Conservation (phyloP, 1,140 invertebrate species). For the Plectus sambesii region DNA sequence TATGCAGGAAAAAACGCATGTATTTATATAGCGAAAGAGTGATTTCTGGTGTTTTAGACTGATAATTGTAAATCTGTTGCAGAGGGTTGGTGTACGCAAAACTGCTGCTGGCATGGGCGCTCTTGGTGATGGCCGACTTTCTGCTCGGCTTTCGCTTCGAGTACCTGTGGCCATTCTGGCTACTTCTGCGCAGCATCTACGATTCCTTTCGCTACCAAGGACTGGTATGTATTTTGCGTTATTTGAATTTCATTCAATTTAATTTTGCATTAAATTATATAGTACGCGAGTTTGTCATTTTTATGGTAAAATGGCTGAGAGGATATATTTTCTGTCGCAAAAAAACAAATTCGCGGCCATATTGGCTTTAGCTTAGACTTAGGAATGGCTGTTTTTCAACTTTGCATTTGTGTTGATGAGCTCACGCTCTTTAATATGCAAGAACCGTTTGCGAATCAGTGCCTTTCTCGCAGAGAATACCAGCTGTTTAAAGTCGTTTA, state of each 20-base stretch:
- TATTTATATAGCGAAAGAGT: no score
- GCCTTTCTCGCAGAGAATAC: no score
- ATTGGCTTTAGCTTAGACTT: background rate
- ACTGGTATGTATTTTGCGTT: conserved; percentile 57
- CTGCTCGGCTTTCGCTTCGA: conserved; percentile 97
- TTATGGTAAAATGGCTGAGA: conserved; percentile 20
- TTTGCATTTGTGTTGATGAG: no score
- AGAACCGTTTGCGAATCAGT: no score
- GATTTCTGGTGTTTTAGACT: conserved; percentile 25
- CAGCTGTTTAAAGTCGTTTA: no score
- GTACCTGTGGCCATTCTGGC: conserved; percentile 97
- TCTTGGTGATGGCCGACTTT: conserved; percentile 89
- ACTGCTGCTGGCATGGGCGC: conserved; percentile 84
- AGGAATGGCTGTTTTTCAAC: conserved; percentile 3
- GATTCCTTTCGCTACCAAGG: conserved; percentile 98
- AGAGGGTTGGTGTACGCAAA: conserved; percentile 89
- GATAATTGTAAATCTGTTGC: no score
- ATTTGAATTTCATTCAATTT: conserved; percentile 13
- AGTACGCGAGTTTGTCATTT: no score
- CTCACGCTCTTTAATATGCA: no score
- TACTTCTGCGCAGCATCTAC: conserved; percentile 84
- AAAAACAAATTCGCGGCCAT: no score
- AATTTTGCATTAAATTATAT: background rate
- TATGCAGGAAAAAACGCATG: no score
- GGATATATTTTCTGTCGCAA: conserved; percentile 10